Evolutionary conservation across 2,113 vertebrate genomes (phyloP), one percentile per base, ranked within the genome.

Genomic region (Leiothrix lutea): DNA sequence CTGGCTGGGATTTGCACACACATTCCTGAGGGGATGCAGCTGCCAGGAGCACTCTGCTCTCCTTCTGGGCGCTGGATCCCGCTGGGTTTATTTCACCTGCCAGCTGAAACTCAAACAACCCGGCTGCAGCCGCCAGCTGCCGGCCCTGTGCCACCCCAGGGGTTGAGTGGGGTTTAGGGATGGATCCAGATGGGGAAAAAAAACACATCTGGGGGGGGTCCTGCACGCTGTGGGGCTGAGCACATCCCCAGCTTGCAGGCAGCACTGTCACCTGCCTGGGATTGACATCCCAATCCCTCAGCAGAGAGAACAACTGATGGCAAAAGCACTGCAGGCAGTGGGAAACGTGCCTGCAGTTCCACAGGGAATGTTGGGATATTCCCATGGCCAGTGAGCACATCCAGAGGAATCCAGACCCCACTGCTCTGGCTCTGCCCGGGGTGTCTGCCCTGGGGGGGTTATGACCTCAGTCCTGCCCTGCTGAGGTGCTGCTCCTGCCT

Each of bases 401-500:
- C 71, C 61, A 65, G 42, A 44, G 90, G 90, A 75, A 82, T 21
- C 53, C 78, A 19, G 47, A 33, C 26, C 26, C 78, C 12, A 12
- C 8, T 74, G 88, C 61, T 74, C 82, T 57, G 88, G n/a, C 15
- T 85, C 53, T 91, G 61, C 86, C 83, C 35, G 4, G 67, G 12
- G 8, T 74, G 80, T 77, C 96, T 91, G 78, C 84, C 8, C 90
- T 36, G 7, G 0, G 8, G 64, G 65, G 65, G 53, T 79, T 79
- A 11, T 40, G 77, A 9, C 21, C 62, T 29, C 51, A 3, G 64
- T 61, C 84, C 79, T 88, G 74, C 88, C 48, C 6, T 80, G 92
- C 84, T 73, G 95, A 96, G 93, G 93, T 93, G 88, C 93, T 90
- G 90, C 19, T 94, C 94, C 90, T 91, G 80, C 20, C 80, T 69